Conservation (phyloP, 2,888 invertebrate species). For the Nemoura dubitans region DNA sequence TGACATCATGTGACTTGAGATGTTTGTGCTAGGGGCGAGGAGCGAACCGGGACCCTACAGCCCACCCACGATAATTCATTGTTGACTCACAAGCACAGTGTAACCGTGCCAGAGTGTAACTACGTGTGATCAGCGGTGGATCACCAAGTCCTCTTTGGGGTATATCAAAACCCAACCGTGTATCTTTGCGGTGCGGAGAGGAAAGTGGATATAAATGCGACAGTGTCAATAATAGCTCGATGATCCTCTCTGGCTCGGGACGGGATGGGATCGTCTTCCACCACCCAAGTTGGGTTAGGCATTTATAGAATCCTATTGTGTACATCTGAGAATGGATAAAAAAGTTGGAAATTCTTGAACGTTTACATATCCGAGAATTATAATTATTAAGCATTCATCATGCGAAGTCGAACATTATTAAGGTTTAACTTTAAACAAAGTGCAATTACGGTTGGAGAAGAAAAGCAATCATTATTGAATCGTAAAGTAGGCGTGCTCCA, state of each 20-base stretch:
- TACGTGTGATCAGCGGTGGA: neutral
- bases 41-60: neutral
- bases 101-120: neutral
- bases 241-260: too few relatives aligned
- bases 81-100: neutral
- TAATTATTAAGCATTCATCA: slow-evolving; percentile 12
- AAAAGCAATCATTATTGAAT: neutral
- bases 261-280: neutral
- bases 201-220: neutral
- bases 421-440: neutral
- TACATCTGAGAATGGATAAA: neutral
- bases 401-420: neutral
- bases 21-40: neutral
- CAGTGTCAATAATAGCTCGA: slow-evolving; percentile 12
- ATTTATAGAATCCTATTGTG: slow-evolving; percentile 7
- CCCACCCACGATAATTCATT: neutral
- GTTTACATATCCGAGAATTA: slow-evolving; percentile 4
- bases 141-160: neutral
- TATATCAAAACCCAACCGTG: neutral
- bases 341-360: neutral
- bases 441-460: neutral
- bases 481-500: neutral
- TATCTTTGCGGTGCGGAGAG: neutral
- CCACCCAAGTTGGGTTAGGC: neutral
- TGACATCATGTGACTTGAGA: neutral